A percentile compares a stretch with the other conserved stretches of the same genome.
These are phyloP conservation scores for Centroberyx gerrardi DNA, from an alignment of 2,797 vertebrate genomes.

Conservation along the genomic window DNA sequence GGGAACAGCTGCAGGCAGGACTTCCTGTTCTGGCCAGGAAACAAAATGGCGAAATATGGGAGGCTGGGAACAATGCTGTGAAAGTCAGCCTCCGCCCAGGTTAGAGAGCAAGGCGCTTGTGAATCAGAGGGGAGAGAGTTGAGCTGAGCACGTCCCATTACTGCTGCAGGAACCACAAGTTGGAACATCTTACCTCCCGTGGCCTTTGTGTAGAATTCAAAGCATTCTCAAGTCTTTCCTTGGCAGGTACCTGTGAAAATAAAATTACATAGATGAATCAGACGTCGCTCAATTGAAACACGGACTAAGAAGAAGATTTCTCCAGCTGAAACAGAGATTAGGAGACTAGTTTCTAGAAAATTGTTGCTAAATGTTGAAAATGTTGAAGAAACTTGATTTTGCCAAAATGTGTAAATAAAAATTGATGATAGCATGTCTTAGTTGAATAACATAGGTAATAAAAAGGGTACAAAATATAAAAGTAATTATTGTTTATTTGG, in stretches of 20 bases:
- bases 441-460: no score
- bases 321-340: not conserved
- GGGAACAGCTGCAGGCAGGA: constrained; percentile 82
- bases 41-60: constrained; percentile 77
- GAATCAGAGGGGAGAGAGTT: constrained; percentile 65
- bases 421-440: no score
- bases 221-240: constrained; percentile 17
- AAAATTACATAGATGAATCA: not conserved
- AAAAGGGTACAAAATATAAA: not conserved
- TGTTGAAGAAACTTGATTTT: not conserved
- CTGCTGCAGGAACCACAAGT: constrained; percentile 43
- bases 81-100: constrained; percentile 84
- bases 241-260: constrained; percentile 13
- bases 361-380: not conserved
- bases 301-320: not conserved
- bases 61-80: constrained; percentile 85
- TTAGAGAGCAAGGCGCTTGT: constrained; percentile 71
- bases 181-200: constrained; percentile 50
- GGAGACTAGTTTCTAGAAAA: not conserved
- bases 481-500: not conserved
- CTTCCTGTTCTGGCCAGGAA: constrained; percentile 82
- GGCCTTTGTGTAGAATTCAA: constrained; percentile 46
- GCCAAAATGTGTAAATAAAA: no score
- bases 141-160: constrained; percentile 59
- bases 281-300: not conserved